Conservation (phyloP, 2,797 vertebrate species). For the Ctenochaetus hawaiiensis region DNA sequence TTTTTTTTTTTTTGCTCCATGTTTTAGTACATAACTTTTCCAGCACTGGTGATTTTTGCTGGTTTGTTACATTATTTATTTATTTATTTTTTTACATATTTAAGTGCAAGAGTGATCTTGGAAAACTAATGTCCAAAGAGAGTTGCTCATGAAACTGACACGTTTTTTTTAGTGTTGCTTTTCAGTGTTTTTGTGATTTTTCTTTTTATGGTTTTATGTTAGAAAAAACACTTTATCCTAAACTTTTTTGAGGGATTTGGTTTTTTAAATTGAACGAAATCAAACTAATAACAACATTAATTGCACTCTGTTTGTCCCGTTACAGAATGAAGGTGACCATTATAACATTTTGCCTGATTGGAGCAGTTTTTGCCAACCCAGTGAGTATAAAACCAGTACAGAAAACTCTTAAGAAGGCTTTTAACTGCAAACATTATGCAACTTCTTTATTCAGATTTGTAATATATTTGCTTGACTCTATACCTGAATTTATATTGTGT, state of each 20-base stretch:
- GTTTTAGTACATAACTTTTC: not conserved
- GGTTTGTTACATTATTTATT: too few species aligned
- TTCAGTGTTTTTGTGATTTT: too few species aligned
- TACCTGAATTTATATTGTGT: not conserved
- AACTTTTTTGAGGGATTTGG: accelerated
- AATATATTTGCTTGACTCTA: not conserved
- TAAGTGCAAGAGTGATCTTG: too few species aligned
- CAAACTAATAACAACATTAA: not conserved
- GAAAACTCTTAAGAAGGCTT: not conserved
- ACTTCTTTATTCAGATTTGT: not conserved
- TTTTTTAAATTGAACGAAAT: not conserved
- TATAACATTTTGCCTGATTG: conserved; percentile 78
- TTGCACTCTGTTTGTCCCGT: conserved; percentile 27
- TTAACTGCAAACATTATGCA: not conserved
- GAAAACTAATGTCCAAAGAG: too few species aligned
- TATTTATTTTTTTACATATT: too few species aligned
- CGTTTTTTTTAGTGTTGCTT: too few species aligned
- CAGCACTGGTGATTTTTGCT: too few species aligned
- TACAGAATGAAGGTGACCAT: conserved; percentile 81
- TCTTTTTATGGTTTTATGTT: too few species aligned
- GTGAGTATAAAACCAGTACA: conserved; percentile 70
- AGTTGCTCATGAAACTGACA: too few species aligned
- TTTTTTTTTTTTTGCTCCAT: not conserved
- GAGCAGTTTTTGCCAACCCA: conserved; percentile 79
- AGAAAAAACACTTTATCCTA: not conserved